phyloP scores from a whole-genome alignment of 2,888 invertebrate species.

The Oegoconia quadripuncta region DNA sequence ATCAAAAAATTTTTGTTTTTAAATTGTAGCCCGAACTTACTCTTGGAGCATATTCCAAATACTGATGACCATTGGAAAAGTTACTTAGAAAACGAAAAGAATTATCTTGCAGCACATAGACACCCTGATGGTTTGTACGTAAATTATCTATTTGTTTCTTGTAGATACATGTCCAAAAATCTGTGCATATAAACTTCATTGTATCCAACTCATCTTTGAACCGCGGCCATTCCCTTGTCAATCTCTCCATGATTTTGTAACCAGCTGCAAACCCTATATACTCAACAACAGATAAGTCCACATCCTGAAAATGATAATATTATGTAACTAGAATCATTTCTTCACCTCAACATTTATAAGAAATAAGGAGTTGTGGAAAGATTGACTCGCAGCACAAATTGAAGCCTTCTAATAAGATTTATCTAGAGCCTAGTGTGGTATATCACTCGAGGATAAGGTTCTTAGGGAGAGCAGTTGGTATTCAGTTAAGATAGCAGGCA shows the following conservation, averaged over 20 bases:
- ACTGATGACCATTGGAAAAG: slow-evolving; percentile 93
- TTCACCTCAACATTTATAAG: too few species aligned
- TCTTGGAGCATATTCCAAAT: slow-evolving; percentile 93
- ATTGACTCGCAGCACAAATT: too few species aligned
- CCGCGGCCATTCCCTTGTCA: slow-evolving; percentile 94
- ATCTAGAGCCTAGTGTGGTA: too few species aligned
- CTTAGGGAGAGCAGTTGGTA: too few species aligned
- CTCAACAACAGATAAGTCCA: slow-evolving; percentile 86
- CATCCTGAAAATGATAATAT: slow-evolving; percentile 77
- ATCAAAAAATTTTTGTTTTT: neutral
- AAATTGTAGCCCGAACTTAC: slow-evolving; percentile 55
- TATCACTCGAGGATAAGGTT: too few species aligned
- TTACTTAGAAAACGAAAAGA: slow-evolving; percentile 93
- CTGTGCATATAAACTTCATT: slow-evolving; percentile 99
- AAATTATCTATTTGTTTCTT: slow-evolving; percentile 99
- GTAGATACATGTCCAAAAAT: slow-evolving; percentile 98
- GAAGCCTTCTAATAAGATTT: too few species aligned
- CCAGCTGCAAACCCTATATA: slow-evolving; percentile 92
- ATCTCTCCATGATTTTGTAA: slow-evolving; percentile 89
- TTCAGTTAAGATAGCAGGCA: too few species aligned
- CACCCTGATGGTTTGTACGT: slow-evolving; percentile 98
- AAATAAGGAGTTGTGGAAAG: too few species aligned
- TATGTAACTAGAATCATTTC: too few species aligned
- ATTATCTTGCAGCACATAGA: slow-evolving; percentile 98
- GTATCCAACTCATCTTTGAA: slow-evolving; percentile 98